Percentiles rank a stretch among this genome's conserved stretches.
Evolutionary conservation across 2,888 invertebrate species (phyloP).

Genomic region (Cataglyphis livida): DNA sequence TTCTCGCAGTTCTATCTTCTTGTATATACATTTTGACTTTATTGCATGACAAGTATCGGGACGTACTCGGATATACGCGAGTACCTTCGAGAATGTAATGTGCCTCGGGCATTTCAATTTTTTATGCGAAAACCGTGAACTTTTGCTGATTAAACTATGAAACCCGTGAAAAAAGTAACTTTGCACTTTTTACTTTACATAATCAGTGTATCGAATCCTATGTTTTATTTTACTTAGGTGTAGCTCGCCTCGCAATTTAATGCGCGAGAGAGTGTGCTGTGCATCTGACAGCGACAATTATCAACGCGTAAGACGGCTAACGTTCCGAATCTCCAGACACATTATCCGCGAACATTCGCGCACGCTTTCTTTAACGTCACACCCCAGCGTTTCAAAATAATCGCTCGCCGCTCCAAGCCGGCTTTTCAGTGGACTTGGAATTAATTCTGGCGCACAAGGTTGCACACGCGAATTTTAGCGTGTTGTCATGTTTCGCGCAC

Average conservation of each 20-base stretch:
- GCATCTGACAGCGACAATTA: slow-evolving; percentile 28
- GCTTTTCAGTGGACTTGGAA: slow-evolving; percentile 47
- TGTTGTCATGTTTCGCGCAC: slow-evolving; percentile 41
- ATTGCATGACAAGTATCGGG: not conserved
- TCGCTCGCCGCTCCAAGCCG: slow-evolving; percentile 39
- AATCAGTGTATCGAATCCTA: not conserved
- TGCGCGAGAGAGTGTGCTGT: not conserved
- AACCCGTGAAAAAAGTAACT: slow-evolving; percentile 34
- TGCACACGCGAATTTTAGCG: slow-evolving; percentile 48
- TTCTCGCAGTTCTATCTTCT: slow-evolving; percentile 4
- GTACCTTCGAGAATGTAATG: slow-evolving; percentile 5
- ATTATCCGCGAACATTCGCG: slow-evolving; percentile 36
- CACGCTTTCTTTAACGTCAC: slow-evolving; percentile 47
- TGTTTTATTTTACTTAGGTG: not conserved
- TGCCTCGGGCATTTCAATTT: slow-evolving; percentile 37
- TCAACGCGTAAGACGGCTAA: slow-evolving; percentile 6
- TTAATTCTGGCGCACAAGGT: slow-evolving; percentile 54
- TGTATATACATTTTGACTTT: not conserved
- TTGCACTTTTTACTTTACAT: slow-evolving; percentile 25
- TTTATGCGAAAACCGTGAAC: slow-evolving; percentile 48
- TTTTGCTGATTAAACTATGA: slow-evolving; percentile 39
- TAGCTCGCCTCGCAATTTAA: not conserved
- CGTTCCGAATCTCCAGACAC: slow-evolving; percentile 39
- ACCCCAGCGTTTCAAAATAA: slow-evolving; percentile 47
- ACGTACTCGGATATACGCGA: not conserved